Conservation (phyloP, 1,140 invertebrate genomes). For the Ips typographus region DNA sequence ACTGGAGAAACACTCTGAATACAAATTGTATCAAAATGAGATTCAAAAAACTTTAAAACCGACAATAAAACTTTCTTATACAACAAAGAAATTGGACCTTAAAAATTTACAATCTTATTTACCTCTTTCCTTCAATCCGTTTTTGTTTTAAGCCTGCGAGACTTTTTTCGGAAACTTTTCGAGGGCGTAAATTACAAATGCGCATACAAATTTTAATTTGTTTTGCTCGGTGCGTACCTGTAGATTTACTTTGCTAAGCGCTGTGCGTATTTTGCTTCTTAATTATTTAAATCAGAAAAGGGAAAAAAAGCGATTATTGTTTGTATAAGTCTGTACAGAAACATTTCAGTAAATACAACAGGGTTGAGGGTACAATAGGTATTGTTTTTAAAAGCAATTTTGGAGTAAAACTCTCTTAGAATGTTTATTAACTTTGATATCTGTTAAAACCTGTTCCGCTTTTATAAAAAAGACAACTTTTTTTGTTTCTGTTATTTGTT, state of each 20-base stretch:
- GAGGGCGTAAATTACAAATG: constrained; percentile 8
- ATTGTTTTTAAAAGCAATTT: too few species aligned
- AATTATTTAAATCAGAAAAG: too few species aligned
- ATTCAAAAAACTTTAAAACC: constrained; percentile 15
- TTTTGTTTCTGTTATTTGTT: too few species aligned
- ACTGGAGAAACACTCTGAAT: constrained; percentile 12
- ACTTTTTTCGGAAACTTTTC: constrained; percentile 9
- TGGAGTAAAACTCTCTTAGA: too few species aligned
- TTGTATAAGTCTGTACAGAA: too few species aligned
- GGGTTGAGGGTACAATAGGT: too few species aligned
- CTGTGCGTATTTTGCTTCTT: too few species aligned
- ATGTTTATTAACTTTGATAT: too few species aligned
- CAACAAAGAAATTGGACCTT: constrained; percentile 31
- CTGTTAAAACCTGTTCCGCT: too few species aligned
- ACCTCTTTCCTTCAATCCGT: constrained; percentile 18
- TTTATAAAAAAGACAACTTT: too few species aligned
- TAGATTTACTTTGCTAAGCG: not conserved
- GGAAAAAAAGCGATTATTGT: too few species aligned
- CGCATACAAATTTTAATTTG: constrained; percentile 4
- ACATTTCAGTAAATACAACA: too few species aligned
- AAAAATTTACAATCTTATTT: constrained; percentile 31
- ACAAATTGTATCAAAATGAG: constrained; percentile 24
- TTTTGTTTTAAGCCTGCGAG: constrained; percentile 1
- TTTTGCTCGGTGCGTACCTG: constrained; percentile 1
- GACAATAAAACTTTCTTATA: constrained; percentile 25